Percentiles rank a stretch among this genome's conserved stretches.
These are phyloP conservation scores for Montipora foliosa DNA, from an alignment of 64 coral and sea anemone species.

Conservation along the genomic window DNA sequence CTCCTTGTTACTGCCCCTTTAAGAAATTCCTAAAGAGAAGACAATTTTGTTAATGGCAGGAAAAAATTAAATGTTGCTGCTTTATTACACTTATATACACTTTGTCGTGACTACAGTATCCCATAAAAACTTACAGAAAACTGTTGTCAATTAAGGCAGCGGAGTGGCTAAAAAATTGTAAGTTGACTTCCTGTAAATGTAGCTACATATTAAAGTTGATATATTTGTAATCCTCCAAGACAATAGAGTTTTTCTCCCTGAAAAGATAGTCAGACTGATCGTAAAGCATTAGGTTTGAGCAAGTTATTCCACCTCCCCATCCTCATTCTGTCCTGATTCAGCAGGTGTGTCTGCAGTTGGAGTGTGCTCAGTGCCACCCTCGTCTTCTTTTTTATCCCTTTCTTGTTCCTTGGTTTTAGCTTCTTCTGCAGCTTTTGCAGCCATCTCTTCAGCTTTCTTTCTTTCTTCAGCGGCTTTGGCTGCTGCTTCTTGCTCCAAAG, in stretches of 20 bases:
- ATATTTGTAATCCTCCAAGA: not conserved
- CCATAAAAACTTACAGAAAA: not conserved
- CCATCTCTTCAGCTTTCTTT: conserved; percentile 73
- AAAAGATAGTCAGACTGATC: no score
- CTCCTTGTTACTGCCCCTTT: no score
- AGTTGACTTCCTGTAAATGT: not conserved
- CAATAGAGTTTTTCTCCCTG: not conserved
- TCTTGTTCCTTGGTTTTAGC: conserved; percentile 40
- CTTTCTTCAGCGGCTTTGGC: conserved; percentile 72
- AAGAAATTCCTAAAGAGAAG: no score
- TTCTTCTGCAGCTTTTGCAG: conserved; percentile 59
- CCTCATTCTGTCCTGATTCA: conserved; percentile 57
- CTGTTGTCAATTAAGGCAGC: not conserved
- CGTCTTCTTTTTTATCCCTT: conserved; percentile 3
- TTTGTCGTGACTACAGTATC: not conserved
- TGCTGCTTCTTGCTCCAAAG: conserved; percentile 74
- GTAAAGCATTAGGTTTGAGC: not conserved
- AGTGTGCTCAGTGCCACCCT: conserved; percentile 2
- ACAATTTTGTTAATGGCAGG: not conserved
- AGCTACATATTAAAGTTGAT: conserved; percentile 11
- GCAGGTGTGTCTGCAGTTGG: conserved; percentile 18
- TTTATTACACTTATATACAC: conserved; percentile 44
- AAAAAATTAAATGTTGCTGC: not conserved
- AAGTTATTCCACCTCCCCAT: not conserved
- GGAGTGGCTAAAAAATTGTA: not conserved